phyloP scores from a whole-genome alignment of 2,113 vertebrate species.

The Percopsis transmontana region DNA sequence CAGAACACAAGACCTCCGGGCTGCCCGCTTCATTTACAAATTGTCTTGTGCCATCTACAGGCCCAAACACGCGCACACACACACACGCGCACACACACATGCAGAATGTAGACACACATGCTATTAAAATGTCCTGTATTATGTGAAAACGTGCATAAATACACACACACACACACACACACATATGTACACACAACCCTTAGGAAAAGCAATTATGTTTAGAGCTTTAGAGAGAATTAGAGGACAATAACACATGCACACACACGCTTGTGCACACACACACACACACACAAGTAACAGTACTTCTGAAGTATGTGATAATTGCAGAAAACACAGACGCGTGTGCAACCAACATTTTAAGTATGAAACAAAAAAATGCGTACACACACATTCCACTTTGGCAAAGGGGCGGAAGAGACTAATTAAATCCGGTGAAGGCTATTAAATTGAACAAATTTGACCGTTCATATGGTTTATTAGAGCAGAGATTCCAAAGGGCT shows the following conservation, averaged over 20 bases:
- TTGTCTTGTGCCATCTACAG: too few species aligned
- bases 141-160: too few species aligned
- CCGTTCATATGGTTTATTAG: constrained; percentile 6
- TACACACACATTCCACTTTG: not conserved
- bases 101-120: too few species aligned
- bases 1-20: not conserved
- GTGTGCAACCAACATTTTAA: not conserved
- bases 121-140: too few species aligned
- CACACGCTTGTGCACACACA: not conserved
- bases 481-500: not conserved
- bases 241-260: not conserved
- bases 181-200: not conserved
- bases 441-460: not conserved
- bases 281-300: not conserved
- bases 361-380: not conserved
- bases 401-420: not conserved
- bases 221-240: too few species aligned
- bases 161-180: not conserved
- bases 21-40: not conserved
- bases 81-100: too few species aligned
- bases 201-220: too few species aligned
- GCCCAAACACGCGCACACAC: not conserved
- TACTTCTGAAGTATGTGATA: not conserved
- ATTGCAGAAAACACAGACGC: not conserved
- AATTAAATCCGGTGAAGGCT: not conserved